These are phyloP conservation scores for Dermochelys coriacea DNA, from an alignment of 2,797 vertebrate species.

Conservation along the genomic window DNA sequence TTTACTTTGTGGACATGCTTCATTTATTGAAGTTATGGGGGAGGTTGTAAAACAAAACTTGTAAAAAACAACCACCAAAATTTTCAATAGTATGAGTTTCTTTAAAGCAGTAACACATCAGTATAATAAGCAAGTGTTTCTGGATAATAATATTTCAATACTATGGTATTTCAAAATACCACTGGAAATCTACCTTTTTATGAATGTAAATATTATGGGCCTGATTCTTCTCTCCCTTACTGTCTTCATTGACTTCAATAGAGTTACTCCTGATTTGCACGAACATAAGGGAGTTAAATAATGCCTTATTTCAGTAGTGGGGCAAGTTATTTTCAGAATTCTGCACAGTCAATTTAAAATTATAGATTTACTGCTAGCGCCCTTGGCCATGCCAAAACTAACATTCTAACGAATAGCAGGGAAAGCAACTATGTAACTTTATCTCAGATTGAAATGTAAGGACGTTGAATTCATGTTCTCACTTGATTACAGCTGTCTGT, in stretches of 20 bases:
- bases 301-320: not conserved
- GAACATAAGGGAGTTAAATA: not conserved
- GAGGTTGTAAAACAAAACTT: not conserved
- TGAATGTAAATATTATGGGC: not conserved
- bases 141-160: not conserved
- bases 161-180: not conserved
- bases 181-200: not conserved
- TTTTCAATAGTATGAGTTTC: not conserved
- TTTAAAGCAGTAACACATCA: not conserved
- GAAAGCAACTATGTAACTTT: not conserved
- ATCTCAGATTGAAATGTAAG: not conserved
- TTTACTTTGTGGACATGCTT: not conserved
- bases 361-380: not conserved
- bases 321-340: not conserved
- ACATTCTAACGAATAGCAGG: conserved; percentile 13
- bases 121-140: not conserved
- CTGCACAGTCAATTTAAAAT: not conserved
- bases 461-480: not conserved
- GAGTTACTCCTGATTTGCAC: not conserved
- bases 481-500: conserved; percentile 84
- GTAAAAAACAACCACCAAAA: not conserved
- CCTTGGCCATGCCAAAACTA: not conserved
- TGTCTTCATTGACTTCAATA: not conserved
- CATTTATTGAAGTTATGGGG: not conserved
- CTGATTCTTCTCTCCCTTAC: not conserved